Base-by-base conservation (phyloP, 2,888 invertebrate species). In the Terebella lapidaria region DNA sequence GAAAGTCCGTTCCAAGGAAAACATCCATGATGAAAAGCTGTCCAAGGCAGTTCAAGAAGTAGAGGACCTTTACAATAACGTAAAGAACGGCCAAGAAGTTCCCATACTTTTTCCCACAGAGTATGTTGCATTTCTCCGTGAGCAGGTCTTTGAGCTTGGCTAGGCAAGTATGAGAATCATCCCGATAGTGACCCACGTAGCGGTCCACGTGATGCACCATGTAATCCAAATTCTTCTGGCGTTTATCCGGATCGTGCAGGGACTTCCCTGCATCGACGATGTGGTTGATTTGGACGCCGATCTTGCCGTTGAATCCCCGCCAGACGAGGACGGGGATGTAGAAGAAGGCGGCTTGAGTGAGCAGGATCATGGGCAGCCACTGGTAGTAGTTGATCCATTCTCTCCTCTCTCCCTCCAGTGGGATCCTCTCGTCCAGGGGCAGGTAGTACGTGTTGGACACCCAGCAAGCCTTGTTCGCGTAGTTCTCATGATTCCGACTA, bases 391-490 rank as follows among this genome's bases (percentile, higher is more conserved):
- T 79, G 54, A 83, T 80, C 67, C 81, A 78, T 59, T 75, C 70
- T 54, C 26, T 56, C 24, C 22, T 45, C n/a, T 77, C 73, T 53
- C 74, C 72, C 28, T 77, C 77, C 45, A 79, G 74, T 1, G 81
- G 80, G 46, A 81, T 70, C 55, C 78, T 74, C 61, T 82, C 79
- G 66, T 80, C 73, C 64, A 82, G 77, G 57, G 81, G 80, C 22
- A 83, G 74, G 70, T 78, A 82, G 67, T 82, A 83, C 27, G 83
- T 83, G 71, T 82, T 83, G 63, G 81, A 80, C 29, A 83, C 81
- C 82, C 81, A 83, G 70, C 83, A 83, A 56, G 82, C 82, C 69
- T 81, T 81, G 72, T 83, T 83, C 54, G 83, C 81, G 71, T 83
- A 83, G 68, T 83, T 82, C 65, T 82, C 82, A 78, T 82, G 82